Evolutionary conservation across 2,113 vertebrate species (phyloP), one percentile per base, ranked within the genome.

Genomic region (Sinocyclocheilus anshuiensis): DNA sequence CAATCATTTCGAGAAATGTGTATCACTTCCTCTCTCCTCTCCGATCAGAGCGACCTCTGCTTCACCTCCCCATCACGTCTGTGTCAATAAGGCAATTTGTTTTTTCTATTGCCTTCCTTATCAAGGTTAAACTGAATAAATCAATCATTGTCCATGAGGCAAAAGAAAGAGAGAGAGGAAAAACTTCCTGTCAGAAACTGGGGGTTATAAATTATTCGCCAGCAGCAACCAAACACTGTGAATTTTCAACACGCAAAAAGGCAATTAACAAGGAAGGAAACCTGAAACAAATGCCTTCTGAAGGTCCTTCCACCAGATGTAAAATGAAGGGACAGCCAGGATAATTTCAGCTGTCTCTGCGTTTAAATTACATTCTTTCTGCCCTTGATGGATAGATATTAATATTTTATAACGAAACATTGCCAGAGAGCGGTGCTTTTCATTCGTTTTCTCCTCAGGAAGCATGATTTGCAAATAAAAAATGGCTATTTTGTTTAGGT

Each of bases 121-220:
- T 95, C 94, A 95, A 95, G 94, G 94, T 95, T 94, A 95, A 94
- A 92, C 84, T 82, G 92, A 92, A 94, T 92, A 91, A 92, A 94
- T 95, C 94, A 95, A 94, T 94, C 94, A 95, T 92, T 91, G 88
- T 89, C 90, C 90, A 90, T 86, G 63, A 77, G 75, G 87, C 39
- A 48, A 88, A 12, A 87, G 77, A 80, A 48, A 76, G 72, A 65
- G 86, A 75, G 61, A 53, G 65, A 11, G 29, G 9, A 75, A 24
- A 20, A 83, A 89, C 55, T 88, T 90, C 91, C 92, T 90, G 91
- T 93, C 90, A 85, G 81, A 93, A 91, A 92, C 90, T 85, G 89
- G 88, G 87, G 90, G 90, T 90, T 93, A 93, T 92, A 94, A 94
- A 94, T 92, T 94, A 93, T 90, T 90, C 24, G 86, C 65, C 85